Percentiles rank a stretch among this genome's conserved stretches.
Conservation (phyloP, 2,113 vertebrate species). For the Colinus virginianus region DNA sequence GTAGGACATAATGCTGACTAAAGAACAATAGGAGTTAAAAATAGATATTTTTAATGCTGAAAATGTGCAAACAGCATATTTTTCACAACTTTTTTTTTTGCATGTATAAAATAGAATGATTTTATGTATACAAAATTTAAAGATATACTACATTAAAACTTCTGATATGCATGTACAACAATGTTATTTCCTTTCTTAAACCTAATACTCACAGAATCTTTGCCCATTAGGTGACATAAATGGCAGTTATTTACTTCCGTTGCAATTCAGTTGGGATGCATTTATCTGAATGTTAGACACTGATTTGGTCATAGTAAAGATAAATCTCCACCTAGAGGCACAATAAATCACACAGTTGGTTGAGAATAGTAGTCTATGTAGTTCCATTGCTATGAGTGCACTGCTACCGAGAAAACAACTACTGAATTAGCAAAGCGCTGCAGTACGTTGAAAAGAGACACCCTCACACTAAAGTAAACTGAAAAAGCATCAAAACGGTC, state of each 20-base stretch:
- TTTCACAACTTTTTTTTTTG: neutral
- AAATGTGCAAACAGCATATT: neutral
- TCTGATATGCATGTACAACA: neutral
- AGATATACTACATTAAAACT: neutral
- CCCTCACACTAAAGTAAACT: neutral
- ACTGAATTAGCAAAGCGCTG: neutral
- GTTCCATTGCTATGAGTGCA: neutral
- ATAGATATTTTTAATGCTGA: neutral
- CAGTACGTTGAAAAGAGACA: neutral
- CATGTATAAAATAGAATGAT: neutral
- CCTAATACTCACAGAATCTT: neutral
- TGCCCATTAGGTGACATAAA: conserved; percentile 3
- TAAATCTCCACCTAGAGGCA: conserved; percentile 24
- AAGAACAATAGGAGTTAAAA: neutral
- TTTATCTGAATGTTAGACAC: conserved; percentile 36
- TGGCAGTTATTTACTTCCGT: conserved; percentile 3
- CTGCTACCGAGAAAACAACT: conserved; percentile 31
- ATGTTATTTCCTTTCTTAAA: neutral
- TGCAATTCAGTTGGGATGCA: conserved; percentile 40
- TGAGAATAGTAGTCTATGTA: conserved; percentile 12
- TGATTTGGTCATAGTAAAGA: conserved; percentile 31
- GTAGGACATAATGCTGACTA: neutral
- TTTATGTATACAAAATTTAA: neutral
- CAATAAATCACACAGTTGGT: conserved; percentile 29
- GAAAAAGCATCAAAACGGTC: neutral